Conservation (phyloP, 2,113 vertebrate genomes). For the Clarias magur region DNA sequence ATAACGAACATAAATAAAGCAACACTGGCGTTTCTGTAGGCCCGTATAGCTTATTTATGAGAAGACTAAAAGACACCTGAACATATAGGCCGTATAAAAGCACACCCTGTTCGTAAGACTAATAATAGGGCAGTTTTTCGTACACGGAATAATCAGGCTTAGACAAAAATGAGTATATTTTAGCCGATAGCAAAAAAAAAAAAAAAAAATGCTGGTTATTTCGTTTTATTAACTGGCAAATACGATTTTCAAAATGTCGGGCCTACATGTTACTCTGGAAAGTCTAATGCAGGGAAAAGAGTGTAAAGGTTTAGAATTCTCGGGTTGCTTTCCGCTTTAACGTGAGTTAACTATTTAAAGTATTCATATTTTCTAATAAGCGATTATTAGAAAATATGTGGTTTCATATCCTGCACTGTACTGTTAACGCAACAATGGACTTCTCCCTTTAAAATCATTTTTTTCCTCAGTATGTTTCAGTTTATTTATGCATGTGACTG, state of each 20-base stretch:
- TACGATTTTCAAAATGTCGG: neutral
- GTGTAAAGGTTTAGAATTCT: neutral
- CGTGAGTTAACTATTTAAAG: neutral
- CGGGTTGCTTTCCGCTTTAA: neutral
- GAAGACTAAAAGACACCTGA: neutral
- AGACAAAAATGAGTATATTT: neutral
- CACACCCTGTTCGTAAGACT: neutral
- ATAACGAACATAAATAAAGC: neutral
- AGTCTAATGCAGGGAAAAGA: neutral
- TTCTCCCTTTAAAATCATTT: neutral
- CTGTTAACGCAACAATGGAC: neutral
- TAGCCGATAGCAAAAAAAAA: neutral
- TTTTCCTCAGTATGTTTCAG: neutral
- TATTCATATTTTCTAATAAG: neutral
- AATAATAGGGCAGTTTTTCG: neutral
- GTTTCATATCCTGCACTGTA: neutral
- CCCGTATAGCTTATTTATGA: neutral
- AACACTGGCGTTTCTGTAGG: neutral
- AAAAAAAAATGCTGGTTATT: neutral
- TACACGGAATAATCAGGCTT: neutral
- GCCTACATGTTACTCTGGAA: neutral
- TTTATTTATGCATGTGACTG: neutral
- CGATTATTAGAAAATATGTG: neutral
- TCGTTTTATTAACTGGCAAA: neutral
- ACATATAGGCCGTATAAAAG: neutral